Evolutionary conservation across 2,888 invertebrate genomes (phyloP).

Genomic region (Platycheirus rosarum): DNA sequence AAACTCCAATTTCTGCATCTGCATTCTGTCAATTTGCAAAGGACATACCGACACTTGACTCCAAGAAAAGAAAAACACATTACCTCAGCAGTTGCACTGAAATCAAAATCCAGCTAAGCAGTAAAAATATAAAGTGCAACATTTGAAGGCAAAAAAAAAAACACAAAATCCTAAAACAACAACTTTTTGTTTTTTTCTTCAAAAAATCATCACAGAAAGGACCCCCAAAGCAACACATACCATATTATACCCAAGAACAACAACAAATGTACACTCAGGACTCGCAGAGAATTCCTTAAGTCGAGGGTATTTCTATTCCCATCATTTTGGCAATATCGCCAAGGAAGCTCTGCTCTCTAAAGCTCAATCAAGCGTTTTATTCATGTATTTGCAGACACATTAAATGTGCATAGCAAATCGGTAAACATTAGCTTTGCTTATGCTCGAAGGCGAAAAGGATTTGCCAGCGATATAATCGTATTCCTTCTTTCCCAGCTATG

Average conservation of each 20-base stretch:
- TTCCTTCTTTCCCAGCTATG: background rate
- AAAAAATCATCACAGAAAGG: conserved; percentile 31
- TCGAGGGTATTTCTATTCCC: conserved; percentile 68
- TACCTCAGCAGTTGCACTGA: conserved; percentile 57
- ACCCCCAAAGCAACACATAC: conserved; percentile 9
- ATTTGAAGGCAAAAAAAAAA: too few relatives aligned
- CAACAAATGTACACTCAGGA: conserved; percentile 24
- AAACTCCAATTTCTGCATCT: conserved; percentile 47
- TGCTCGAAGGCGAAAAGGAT: conserved; percentile 71
- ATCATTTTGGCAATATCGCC: conserved; percentile 71
- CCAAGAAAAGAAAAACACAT: background rate
- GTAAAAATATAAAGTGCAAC: conserved; percentile 1
- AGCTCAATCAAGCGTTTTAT: conserved; percentile 76
- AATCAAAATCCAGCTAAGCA: conserved; percentile 45
- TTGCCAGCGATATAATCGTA: conserved; percentile 58
- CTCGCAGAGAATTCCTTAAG: conserved; percentile 29
- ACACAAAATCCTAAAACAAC: conserved; percentile 41
- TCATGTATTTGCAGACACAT: conserved; percentile 75
- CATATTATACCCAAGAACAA: background rate
- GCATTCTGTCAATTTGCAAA: conserved; percentile 71
- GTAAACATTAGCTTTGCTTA: conserved; percentile 75
- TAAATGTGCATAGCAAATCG: conserved; percentile 75
- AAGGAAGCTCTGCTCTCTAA: conserved; percentile 68
- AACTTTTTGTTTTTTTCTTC: background rate
- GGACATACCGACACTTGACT: conserved; percentile 27